These are phyloP conservation scores for Monochamus alternatus DNA, from an alignment of 2,888 invertebrate genomes.

Conservation along the genomic window DNA sequence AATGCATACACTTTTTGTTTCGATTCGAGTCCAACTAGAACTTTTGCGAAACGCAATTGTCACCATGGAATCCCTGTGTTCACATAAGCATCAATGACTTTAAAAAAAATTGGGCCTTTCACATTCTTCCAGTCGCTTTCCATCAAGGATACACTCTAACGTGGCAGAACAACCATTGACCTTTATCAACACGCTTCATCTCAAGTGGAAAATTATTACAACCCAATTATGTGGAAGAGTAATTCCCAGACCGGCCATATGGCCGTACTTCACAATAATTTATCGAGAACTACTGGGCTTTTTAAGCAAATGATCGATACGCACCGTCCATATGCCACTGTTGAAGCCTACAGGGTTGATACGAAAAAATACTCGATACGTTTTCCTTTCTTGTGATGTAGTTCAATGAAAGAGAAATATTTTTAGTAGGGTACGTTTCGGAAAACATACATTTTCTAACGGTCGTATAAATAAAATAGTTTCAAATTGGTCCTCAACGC, in stretches of 20 bases:
- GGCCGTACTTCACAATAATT: slow-evolving; percentile 8
- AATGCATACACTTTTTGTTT: no score
- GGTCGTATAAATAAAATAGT: no score
- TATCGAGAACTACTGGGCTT: slow-evolving; percentile 5
- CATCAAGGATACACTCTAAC: not conserved
- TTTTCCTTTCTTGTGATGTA: no score
- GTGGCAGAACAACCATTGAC: not conserved
- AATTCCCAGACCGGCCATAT: not conserved
- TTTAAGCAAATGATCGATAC: slow-evolving; percentile 3
- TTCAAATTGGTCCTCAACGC: no score
- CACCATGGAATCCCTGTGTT: no score
- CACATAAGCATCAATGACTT: no score
- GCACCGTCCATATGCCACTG: not conserved
- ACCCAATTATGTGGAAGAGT: not conserved
- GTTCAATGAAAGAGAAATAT: no score
- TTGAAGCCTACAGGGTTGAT: not conserved
- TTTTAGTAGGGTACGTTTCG: no score
- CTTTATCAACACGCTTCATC: not conserved
- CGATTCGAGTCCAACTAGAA: no score
- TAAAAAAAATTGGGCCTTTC: not conserved
- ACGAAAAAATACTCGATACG: not conserved
- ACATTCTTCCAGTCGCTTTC: not conserved
- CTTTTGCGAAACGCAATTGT: no score
- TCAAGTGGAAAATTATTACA: slow-evolving; percentile 3
- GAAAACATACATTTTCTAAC: no score